Percentiles rank a stretch among this genome's conserved stretches.
These are phyloP conservation scores for Neodon shergylaensis DNA, from an alignment of 2,113 vertebrate genomes.

Conservation along the genomic window DNA sequence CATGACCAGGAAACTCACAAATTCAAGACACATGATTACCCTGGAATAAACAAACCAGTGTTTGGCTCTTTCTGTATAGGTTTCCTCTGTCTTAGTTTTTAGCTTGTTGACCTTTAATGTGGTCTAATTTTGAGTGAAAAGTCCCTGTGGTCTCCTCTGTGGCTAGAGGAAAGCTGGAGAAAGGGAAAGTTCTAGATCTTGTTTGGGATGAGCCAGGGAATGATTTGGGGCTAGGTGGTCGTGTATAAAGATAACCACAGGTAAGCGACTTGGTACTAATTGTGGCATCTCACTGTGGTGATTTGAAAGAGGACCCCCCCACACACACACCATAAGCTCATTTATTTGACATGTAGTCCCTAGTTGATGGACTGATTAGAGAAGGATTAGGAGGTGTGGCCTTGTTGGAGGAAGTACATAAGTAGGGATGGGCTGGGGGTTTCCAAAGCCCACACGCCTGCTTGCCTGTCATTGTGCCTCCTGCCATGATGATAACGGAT, in stretches of 20 bases:
- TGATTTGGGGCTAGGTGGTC: neutral
- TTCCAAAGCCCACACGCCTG: neutral
- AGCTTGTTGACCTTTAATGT: neutral
- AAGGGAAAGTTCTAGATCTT: neutral
- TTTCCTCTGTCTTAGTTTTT: neutral
- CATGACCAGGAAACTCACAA: neutral
- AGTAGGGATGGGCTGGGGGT: neutral
- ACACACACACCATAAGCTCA: neutral
- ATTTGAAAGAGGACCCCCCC: neutral
- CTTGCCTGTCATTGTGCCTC: no score
- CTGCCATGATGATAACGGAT: no score
- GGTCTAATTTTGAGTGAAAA: neutral
- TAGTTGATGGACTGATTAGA: neutral
- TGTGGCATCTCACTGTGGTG: slow-evolving; percentile 20
- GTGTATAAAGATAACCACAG: neutral
- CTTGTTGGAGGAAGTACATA: neutral
- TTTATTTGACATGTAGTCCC: neutral
- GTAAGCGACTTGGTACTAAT: neutral
- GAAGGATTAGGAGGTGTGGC: neutral
- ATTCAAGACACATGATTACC: neutral
- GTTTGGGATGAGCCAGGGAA: neutral
- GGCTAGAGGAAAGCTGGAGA: neutral
- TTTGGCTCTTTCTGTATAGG: neutral
- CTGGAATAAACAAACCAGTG: neutral
- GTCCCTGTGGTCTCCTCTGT: neutral